These are phyloP conservation scores for Perdita meconis DNA, from an alignment of 2,888 invertebrate species.

Conservation along the genomic window DNA sequence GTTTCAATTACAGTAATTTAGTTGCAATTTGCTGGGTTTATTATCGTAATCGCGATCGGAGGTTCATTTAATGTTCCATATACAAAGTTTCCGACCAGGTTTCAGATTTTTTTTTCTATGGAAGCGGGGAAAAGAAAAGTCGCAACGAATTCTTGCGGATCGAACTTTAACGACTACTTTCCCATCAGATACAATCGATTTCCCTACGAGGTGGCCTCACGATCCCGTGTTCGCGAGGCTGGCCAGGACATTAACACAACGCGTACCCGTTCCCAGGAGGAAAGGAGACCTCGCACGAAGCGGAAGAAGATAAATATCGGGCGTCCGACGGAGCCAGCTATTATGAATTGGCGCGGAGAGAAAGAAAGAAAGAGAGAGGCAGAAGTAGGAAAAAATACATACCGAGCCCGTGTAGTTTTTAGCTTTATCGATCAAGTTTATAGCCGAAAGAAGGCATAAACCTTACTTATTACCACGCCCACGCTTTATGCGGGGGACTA, in stretches of 20 bases:
- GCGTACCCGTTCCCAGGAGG: constrained; percentile 19
- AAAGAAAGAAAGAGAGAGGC: not conserved
- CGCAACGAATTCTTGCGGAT: too few relatives aligned
- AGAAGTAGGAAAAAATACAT: constrained; percentile 1
- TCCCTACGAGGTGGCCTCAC: constrained; percentile 6
- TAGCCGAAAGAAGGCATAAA: constrained; percentile 62
- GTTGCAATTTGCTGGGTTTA: not conserved
- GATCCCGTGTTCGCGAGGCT: constrained; percentile 3
- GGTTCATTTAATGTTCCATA: not conserved
- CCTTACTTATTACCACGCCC: constrained; percentile 65
- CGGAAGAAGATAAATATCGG: constrained; percentile 57
- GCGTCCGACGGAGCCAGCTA: constrained; percentile 24
- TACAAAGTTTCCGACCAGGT: too few relatives aligned
- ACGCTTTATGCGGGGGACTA: constrained; percentile 68
- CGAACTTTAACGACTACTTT: not conserved
- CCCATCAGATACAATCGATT: constrained; percentile 26
- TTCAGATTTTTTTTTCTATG: too few relatives aligned
- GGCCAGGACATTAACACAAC: constrained; percentile 12
- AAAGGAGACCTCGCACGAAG: constrained; percentile 28
- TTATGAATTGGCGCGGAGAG: constrained; percentile 17
- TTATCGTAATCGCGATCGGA: not conserved
- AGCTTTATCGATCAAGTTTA: constrained; percentile 62
- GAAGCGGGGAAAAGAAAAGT: too few relatives aligned
- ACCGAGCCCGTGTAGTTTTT: constrained; percentile 42
- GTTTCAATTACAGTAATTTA: constrained; percentile 1